These are phyloP conservation scores for Steatocranus sp. DNA, from an alignment of 2,797 vertebrate genomes.

Conservation along the genomic window DNA sequence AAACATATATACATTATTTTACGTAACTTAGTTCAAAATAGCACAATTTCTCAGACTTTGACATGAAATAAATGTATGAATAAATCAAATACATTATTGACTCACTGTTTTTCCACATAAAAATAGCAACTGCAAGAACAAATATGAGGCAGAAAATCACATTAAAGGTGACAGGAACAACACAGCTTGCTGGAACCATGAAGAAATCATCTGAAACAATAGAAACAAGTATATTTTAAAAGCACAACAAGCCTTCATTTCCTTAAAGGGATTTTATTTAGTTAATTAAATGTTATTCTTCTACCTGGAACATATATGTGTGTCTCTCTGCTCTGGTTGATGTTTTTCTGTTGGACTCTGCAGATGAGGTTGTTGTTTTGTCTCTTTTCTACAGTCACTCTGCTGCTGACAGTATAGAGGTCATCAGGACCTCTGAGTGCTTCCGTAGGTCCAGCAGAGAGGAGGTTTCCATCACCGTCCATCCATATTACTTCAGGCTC, in stretches of 20 bases:
- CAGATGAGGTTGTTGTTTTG: fast-evolving
- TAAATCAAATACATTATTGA: fast-evolving
- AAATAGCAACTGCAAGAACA: background rate
- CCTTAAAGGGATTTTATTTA: fast-evolving
- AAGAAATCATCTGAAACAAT: background rate
- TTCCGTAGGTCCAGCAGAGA: background rate
- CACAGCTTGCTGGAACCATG: fast-evolving
- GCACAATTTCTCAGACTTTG: fast-evolving
- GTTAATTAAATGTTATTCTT: background rate
- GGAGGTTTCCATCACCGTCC: background rate
- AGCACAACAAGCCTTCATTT: background rate
- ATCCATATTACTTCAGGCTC: constrained; percentile 9
- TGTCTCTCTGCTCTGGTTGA: background rate
- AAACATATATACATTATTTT: too few species aligned
- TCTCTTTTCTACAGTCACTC: fast-evolving
- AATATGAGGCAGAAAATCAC: background rate
- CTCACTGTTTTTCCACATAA: background rate
- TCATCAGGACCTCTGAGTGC: fast-evolving
- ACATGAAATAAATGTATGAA: fast-evolving
- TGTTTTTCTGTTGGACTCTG: fast-evolving
- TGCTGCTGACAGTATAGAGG: background rate
- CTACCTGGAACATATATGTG: background rate
- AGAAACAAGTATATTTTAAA: background rate
- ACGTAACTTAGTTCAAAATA: background rate
- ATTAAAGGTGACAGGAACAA: fast-evolving